phyloP scores from a whole-genome alignment of 2,797 vertebrate species.

The Pogonophryne albipinna region DNA sequence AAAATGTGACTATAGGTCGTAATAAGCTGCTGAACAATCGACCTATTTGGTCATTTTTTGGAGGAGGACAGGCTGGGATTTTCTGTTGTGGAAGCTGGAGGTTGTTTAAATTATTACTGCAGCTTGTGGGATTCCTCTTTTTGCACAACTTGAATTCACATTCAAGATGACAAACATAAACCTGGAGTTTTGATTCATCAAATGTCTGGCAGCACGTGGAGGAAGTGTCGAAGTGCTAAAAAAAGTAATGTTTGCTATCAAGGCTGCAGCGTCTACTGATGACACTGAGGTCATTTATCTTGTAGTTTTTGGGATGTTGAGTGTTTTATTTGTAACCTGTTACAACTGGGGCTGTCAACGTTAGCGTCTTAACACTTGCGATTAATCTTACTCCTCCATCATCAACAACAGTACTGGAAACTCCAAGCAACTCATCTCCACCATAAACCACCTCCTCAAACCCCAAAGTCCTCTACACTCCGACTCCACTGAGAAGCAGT shows the following conservation, averaged over 20 bases:
- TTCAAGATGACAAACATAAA: background rate
- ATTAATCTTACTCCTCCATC: too few relatives aligned
- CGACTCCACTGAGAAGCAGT: too few relatives aligned
- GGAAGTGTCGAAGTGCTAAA: conserved; percentile 1
- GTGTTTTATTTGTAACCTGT: background rate
- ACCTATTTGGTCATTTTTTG: too few relatives aligned
- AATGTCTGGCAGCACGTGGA: background rate
- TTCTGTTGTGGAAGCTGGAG: background rate
- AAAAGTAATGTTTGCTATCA: background rate
- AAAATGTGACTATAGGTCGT: too few relatives aligned
- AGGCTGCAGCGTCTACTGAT: background rate
- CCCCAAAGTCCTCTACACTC: too few relatives aligned
- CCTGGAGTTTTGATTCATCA: background rate
- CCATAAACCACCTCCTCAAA: too few relatives aligned
- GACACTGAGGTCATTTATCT: conserved; percentile 9
- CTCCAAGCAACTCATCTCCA: too few relatives aligned
- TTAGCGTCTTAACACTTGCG: too few relatives aligned
- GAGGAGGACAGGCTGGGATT: too few relatives aligned
- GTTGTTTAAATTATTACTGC: background rate
- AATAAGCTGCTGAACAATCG: too few relatives aligned
- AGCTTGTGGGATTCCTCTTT: background rate
- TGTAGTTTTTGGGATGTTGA: conserved; percentile 9
- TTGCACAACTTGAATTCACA: background rate
- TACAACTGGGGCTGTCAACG: too few relatives aligned
- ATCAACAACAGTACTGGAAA: too few relatives aligned